Evolutionary conservation across 1,140 invertebrate species (phyloP).

Genomic region (Halotydeus destructor): DNA sequence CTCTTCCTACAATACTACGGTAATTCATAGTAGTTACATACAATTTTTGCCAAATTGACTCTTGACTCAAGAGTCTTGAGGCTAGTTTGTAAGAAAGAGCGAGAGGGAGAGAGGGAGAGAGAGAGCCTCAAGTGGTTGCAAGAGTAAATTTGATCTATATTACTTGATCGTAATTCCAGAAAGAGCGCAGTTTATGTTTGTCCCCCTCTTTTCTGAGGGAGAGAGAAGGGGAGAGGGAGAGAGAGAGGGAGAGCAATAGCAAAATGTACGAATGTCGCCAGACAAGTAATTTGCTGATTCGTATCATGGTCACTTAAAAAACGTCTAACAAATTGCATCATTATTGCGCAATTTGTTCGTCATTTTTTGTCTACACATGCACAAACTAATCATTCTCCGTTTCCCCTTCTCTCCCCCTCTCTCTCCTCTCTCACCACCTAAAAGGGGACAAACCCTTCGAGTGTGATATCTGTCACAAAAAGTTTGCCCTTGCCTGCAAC

Average conservation of each 20-base stretch:
- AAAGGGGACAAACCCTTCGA: conserved; percentile 49
- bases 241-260: not conserved
- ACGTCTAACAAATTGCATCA: not conserved
- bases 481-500: conserved; percentile 49
- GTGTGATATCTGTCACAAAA: conserved; percentile 46
- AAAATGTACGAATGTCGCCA: not conserved
- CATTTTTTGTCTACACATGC: not conserved
- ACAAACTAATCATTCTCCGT: not conserved
- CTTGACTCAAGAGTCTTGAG: no score
- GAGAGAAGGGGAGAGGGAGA: no score
- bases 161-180: not conserved
- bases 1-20: not conserved
- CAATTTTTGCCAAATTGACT: no score
- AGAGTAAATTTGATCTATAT: not conserved
- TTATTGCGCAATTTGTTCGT: not conserved
- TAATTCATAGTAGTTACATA: no score
- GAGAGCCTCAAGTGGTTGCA: not conserved
- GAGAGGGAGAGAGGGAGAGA: not conserved
- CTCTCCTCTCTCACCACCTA: conserved; percentile 5
- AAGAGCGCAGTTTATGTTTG: no score
- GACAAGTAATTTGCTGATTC: not conserved
- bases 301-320: not conserved
- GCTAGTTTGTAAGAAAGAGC: no score
- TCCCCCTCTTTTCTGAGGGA: no score
- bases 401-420: not conserved